Conservation (phyloP, 2,888 invertebrate genomes). For the Tipula helvola region DNA sequence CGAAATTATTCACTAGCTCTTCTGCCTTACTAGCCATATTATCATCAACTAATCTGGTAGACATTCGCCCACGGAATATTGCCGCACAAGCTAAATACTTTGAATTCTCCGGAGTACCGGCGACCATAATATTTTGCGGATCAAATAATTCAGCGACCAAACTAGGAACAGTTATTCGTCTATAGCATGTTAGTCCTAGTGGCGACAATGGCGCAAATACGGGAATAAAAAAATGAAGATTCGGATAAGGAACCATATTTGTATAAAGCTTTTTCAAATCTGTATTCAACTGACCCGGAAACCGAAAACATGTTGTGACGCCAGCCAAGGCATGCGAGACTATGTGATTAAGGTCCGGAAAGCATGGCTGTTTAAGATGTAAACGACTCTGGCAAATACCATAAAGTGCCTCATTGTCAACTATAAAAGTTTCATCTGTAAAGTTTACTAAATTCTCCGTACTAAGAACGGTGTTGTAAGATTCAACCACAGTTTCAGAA, state of each 20-base stretch:
- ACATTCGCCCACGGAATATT: slow-evolving; percentile 54
- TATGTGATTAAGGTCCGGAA: slow-evolving; percentile 27
- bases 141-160: slow-evolving; percentile 60
- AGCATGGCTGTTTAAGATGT: slow-evolving; percentile 13
- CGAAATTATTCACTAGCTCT: slow-evolving; percentile 58
- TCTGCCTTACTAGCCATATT: slow-evolving; percentile 66
- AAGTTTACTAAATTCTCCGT: slow-evolving; percentile 24
- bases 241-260: slow-evolving; percentile 85
- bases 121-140: slow-evolving; percentile 69
- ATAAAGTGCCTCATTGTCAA: slow-evolving; percentile 31
- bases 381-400: slow-evolving; percentile 27
- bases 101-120: slow-evolving; percentile 64
- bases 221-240: slow-evolving; percentile 77
- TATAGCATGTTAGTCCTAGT: slow-evolving; percentile 49
- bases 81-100: slow-evolving; percentile 68
- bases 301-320: slow-evolving; percentile 64
- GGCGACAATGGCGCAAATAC: slow-evolving; percentile 64
- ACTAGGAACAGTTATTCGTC: slow-evolving; percentile 58
- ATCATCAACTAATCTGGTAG: slow-evolving; percentile 65
- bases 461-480: slow-evolving; percentile 28
- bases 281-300: slow-evolving; percentile 43
- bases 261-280: slow-evolving; percentile 70
- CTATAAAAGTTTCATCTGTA: slow-evolving; percentile 27
- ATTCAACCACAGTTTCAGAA: slow-evolving; percentile 29
- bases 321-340: slow-evolving; percentile 41